Evolutionary conservation across 2,888 invertebrate genomes (phyloP).

Genomic region (Xanthia icteritia): DNA sequence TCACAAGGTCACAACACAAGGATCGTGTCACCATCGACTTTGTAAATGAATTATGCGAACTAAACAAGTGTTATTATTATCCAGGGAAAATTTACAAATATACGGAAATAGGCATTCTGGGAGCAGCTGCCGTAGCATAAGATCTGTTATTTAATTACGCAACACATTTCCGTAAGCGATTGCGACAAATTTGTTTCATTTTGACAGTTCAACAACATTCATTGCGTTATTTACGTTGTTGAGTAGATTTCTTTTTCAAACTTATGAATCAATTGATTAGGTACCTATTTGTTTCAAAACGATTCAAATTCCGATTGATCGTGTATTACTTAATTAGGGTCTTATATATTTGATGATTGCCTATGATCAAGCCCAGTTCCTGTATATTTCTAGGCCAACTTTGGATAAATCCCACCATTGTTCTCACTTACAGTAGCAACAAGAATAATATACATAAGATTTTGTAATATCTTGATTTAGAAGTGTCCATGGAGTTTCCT

Average conservation of each 20-base stretch:
- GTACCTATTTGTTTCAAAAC: too few relatives aligned
- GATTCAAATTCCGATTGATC: too few relatives aligned
- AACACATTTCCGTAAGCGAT: too few relatives aligned
- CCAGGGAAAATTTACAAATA: background rate
- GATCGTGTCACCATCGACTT: background rate
- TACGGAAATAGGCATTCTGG: background rate
- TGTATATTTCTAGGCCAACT: background rate
- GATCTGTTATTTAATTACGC: too few relatives aligned
- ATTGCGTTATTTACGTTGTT: too few relatives aligned
- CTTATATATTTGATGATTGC: background rate
- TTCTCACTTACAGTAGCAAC: background rate
- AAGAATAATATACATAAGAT: background rate
- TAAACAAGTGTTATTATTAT: background rate
- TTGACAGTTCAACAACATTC: too few relatives aligned
- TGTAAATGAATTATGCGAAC: background rate
- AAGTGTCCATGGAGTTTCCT: too few relatives aligned
- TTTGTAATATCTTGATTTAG: background rate
- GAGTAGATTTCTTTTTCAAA: too few relatives aligned
- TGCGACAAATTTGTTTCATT: too few relatives aligned
- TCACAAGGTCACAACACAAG: too few relatives aligned
- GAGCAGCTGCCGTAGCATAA: background rate
- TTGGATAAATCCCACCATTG: background rate
- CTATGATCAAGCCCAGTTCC: background rate
- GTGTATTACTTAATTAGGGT: too few relatives aligned
- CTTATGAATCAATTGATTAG: too few relatives aligned